These are phyloP conservation scores for Aspidapion aeneum DNA, from an alignment of 2,888 invertebrate species.

Conservation along the genomic window DNA sequence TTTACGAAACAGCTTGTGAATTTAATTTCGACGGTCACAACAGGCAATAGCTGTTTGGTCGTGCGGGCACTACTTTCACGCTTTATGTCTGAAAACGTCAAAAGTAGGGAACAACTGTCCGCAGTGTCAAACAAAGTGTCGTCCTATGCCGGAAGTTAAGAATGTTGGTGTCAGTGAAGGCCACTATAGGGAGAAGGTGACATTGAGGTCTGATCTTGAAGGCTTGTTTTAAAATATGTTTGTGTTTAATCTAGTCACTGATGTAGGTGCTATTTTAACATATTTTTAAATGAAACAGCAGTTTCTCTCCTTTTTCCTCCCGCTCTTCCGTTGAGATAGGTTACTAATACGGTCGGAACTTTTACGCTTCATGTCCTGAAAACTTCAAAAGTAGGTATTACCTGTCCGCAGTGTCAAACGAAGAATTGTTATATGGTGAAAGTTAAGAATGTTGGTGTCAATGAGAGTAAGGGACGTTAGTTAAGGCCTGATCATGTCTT, in stretches of 20 bases:
- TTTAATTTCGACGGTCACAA: no score
- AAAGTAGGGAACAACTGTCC: slow-evolving; percentile 39
- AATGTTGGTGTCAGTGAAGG: slow-evolving; percentile 21
- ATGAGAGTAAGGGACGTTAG: slow-evolving; percentile 29
- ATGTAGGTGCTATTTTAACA: no score
- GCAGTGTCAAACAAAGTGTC: slow-evolving; percentile 41
- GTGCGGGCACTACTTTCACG: slow-evolving; percentile 46
- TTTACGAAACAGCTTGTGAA: no score
- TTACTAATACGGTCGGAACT: slow-evolving; percentile 47
- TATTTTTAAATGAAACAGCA: no score
- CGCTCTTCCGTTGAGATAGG: slow-evolving; percentile 35
- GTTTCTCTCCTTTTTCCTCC: no score
- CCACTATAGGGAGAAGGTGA: slow-evolving; percentile 23
- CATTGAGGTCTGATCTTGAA: slow-evolving; percentile 44
- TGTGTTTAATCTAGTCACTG: no score
- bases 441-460: slow-evolving; percentile 23
- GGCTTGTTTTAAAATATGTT: slow-evolving; percentile 45
- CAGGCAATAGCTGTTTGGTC: slow-evolving; percentile 41
- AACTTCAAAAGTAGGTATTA: slow-evolving; percentile 31
- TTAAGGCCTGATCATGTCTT: slow-evolving; percentile 43
- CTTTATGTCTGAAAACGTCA: slow-evolving; percentile 32
- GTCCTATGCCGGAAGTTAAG: slow-evolving; percentile 31
- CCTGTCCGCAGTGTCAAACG: slow-evolving; percentile 42
- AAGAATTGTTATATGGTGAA: slow-evolving; percentile 32
- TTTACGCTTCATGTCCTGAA: slow-evolving; percentile 38